A percentile compares a stretch with the other conserved stretches of the same genome.
These are phyloP conservation scores for Deilephila elpenor DNA, from an alignment of 2,888 invertebrate species.

Conservation along the genomic window DNA sequence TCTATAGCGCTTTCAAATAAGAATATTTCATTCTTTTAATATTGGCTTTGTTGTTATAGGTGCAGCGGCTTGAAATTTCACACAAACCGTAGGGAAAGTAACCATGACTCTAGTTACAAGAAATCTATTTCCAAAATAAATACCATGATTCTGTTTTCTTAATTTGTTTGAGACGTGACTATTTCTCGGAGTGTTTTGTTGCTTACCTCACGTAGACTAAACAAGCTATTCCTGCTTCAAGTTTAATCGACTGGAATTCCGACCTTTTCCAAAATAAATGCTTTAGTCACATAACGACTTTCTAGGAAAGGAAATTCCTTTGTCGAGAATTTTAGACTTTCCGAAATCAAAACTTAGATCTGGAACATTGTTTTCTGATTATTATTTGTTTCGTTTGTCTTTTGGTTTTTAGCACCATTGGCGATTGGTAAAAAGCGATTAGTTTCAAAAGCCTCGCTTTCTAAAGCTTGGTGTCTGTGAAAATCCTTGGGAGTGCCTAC, in stretches of 20 bases:
- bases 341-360: background rate
- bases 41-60: no score
- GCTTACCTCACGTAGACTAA: slow-evolving; percentile 14
- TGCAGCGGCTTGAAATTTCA: no score
- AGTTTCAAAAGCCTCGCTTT: no score
- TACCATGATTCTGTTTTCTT: background rate
- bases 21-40: no score
- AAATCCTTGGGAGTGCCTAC: no score
- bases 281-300: background rate
- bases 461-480: no score
- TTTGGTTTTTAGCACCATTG: no score
- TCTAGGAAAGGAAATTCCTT: background rate
- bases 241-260: background rate
- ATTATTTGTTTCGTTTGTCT: no score
- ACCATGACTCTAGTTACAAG: background rate
- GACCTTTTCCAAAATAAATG: slow-evolving; percentile 1
- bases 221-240: background rate
- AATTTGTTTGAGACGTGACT: slow-evolving; percentile 27
- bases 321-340: background rate
- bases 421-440: no score
- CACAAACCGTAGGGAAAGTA: background rate
- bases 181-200: slow-evolving; percentile 19
- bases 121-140: background rate
- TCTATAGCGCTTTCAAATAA: no score
- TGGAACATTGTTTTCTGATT: no score